Evolutionary conservation across 2,113 vertebrate genomes (phyloP).

Genomic region (Menura novaehollandiae): DNA sequence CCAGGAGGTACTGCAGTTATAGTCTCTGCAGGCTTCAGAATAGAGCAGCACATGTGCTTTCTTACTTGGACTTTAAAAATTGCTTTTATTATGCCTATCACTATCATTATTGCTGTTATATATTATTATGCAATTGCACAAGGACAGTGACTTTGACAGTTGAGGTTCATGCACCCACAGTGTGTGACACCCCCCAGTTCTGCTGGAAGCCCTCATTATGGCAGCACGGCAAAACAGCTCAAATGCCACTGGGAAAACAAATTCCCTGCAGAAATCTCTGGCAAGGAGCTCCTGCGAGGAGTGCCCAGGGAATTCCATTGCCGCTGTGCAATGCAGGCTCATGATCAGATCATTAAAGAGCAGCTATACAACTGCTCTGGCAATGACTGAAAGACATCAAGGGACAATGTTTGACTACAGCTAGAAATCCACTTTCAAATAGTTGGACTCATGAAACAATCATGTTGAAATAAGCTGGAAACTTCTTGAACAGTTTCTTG

Average conservation of each 20-base stretch:
- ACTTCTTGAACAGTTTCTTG: neutral
- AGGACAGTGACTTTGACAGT: neutral
- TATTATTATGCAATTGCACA: neutral
- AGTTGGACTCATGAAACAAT: neutral
- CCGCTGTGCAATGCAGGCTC: rapidly evolving
- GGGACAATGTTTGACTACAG: neutral
- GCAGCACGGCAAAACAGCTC: neutral
- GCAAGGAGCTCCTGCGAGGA: neutral
- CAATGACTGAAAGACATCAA: neutral
- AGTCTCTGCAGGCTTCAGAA: neutral
- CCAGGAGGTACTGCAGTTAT: too few relatives aligned
- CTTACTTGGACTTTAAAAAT: neutral
- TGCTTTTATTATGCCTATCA: neutral
- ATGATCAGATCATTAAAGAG: neutral
- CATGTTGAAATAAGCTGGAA: neutral
- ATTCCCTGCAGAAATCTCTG: neutral
- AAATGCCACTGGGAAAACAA: neutral
- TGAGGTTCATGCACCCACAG: rapidly evolving
- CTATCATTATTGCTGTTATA: neutral
- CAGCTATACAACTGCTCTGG: neutral
- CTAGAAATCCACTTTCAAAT: neutral
- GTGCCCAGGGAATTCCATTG: neutral
- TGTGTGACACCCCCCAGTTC: neutral
- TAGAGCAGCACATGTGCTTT: neutral
- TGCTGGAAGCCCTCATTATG: neutral